These are phyloP conservation scores for Ectropis crepuscularia DNA, from an alignment of 2,888 invertebrate genomes.

Conservation along the genomic window DNA sequence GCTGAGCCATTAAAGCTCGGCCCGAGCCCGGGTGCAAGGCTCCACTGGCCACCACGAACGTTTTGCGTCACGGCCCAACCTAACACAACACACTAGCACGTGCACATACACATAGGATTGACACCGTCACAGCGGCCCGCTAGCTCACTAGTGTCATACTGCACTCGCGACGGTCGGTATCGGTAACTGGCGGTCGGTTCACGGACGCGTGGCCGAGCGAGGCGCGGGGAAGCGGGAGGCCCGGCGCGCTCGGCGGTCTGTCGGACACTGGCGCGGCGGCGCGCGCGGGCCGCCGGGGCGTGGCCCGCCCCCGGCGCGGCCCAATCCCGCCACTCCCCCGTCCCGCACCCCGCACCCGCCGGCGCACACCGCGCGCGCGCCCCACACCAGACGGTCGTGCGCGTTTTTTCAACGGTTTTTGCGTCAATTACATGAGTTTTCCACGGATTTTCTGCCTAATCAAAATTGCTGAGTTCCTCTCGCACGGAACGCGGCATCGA, in stretches of 20 bases:
- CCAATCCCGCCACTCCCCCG: slow-evolving; percentile 43
- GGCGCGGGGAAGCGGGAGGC: slow-evolving; percentile 83
- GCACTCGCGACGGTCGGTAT: slow-evolving; percentile 78
- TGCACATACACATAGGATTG: slow-evolving; percentile 78
- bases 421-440: slow-evolving; percentile 71
- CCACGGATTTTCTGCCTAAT: slow-evolving; percentile 72
- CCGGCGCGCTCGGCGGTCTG: slow-evolving; percentile 85
- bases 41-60: slow-evolving; percentile 85
- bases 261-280: slow-evolving; percentile 80
- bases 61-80: slow-evolving; percentile 78
- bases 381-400: slow-evolving; percentile 63
- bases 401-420: slow-evolving; percentile 64
- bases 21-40: slow-evolving; percentile 86
- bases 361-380: slow-evolving; percentile 66
- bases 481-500: slow-evolving; percentile 58
- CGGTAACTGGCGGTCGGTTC: slow-evolving; percentile 61
- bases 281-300: slow-evolving; percentile 70
- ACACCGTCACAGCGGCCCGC: slow-evolving; percentile 84
- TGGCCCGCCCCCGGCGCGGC: slow-evolving; percentile 44
- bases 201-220: slow-evolving; percentile 81
- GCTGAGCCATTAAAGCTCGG: slow-evolving; percentile 95
- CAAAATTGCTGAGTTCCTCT: slow-evolving; percentile 68
- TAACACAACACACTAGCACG: slow-evolving; percentile 83
- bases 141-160: slow-evolving; percentile 84
- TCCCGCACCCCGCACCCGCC: slow-evolving; percentile 39